Conservation (phyloP, 2,113 vertebrate species). For the Planiliza haematocheilus region DNA sequence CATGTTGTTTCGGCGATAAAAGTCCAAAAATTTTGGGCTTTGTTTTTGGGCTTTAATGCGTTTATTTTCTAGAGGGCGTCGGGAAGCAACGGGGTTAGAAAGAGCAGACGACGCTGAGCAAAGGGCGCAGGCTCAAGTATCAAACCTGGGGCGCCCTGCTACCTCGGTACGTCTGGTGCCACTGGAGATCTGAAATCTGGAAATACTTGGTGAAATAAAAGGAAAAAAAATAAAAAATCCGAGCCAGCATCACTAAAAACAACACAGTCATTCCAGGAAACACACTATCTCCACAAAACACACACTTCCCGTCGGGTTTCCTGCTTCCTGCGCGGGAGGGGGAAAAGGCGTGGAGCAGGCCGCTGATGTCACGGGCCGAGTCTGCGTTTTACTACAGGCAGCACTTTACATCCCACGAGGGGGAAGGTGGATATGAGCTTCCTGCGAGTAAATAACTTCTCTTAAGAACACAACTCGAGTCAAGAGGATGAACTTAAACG, state of each 20-base stretch:
- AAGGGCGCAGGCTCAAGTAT: no score
- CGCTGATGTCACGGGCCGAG: conserved; percentile 59
- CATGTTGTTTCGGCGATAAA: no score
- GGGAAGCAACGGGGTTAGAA: no score
- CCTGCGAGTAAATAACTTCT: conserved; percentile 27
- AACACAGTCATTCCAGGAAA: conserved; percentile 63
- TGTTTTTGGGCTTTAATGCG: no score
- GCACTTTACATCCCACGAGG: conserved; percentile 36
- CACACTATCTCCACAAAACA: conserved; percentile 71
- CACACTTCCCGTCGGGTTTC: conserved; percentile 73
- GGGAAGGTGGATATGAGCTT: conserved; percentile 34
- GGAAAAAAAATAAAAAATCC: no score
- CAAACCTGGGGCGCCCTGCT: no score
- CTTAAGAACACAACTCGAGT: background rate
- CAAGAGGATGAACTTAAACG: background rate
- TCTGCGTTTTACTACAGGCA: conserved; percentile 7
- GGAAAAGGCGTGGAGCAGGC: conserved; percentile 49
- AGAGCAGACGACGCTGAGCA: no score
- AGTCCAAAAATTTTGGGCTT: no score
- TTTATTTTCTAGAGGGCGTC: no score
- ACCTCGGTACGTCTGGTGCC: no score
- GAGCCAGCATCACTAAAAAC: conserved; percentile 21
- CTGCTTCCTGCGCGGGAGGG: conserved; percentile 68
- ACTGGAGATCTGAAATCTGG: conserved; percentile 1
- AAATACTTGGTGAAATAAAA: conserved; percentile 38